Evolutionary conservation across 2,797 vertebrate genomes (phyloP), one percentile per base, ranked within the genome.

Genomic region (Cirrhinus molitorella): DNA sequence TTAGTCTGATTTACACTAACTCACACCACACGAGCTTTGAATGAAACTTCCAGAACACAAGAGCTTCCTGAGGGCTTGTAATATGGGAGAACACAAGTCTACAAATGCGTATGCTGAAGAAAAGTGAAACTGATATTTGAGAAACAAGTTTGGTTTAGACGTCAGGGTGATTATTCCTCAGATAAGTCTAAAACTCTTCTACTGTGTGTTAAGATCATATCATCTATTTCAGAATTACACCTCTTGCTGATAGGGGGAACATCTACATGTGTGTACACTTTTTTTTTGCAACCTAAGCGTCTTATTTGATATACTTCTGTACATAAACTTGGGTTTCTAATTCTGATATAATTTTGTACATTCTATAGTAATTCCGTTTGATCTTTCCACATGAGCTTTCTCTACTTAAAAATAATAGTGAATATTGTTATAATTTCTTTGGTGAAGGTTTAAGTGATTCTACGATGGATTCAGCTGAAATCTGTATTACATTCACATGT

Each of bases 381-480:
- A 55, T 81, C 55, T 71, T 57, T 21, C 73, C 70, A 68, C 67
- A 23, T 83, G 23, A 73, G n/a, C 43, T 51, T 70, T 85, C 23
- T 86, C 65, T 55, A 80, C 65, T n/a, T 55, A 82, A 77, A 83
- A 59, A 81, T 67, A 34, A 63, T 16, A 45, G 43, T 49, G 71
- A 80, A 77, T 47, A 85, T 45, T 76, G 79, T 82, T 87, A 78
- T 40, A 28, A 84, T 90, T 84, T 90, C 91, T 91, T 91, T 91
- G 90, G 90, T 90, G 85, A 85, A 83, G 65, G 53, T 79, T 68
- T 83, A 75, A 83, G 66, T 71, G 83, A 81, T 74, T 72, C 84
- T 83, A 81, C 28, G 19, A 79, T 66, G 77, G 83, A 84, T 88
- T 63, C 70, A 37, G 80, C 70, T 79, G 57, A 85, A 88, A 77